A percentile compares a stretch with the other conserved stretches of the same genome.
phyloP scores from a whole-genome alignment of 2,888 invertebrate species.

The Hirudinaria manillensis region DNA sequence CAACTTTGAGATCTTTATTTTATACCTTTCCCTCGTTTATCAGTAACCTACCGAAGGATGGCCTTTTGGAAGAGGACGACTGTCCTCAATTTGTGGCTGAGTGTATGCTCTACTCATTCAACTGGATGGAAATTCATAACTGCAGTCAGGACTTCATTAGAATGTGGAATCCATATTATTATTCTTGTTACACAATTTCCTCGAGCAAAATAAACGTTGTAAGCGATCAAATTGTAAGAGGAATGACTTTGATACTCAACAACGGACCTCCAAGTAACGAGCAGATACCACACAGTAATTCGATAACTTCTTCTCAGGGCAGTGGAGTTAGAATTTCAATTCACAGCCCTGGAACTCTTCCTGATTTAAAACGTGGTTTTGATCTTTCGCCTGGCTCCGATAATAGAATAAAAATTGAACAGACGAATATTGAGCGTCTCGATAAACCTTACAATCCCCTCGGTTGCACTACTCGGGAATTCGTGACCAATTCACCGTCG shows the following conservation, averaged over 20 bases:
- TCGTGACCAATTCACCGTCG: no score
- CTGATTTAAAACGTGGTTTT: not conserved
- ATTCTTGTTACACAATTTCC: slow-evolving; percentile 3
- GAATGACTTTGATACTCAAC: slow-evolving; percentile 13
- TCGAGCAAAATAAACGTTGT: not conserved
- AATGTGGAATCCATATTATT: not conserved
- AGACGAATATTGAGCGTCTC: no score
- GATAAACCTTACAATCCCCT: no score
- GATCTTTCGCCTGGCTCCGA: slow-evolving; percentile 15
- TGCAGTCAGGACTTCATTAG: not conserved
- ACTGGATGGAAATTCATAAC: not conserved
- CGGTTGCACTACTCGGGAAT: no score
- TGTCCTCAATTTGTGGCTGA: not conserved
- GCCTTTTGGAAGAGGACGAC: not conserved
- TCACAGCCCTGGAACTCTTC: not conserved
- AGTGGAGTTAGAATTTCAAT: not conserved
- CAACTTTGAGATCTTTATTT: no score
- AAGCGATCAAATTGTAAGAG: not conserved
- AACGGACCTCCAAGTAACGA: not conserved
- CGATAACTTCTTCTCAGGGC: slow-evolving; percentile 1
- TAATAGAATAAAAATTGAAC: not conserved
- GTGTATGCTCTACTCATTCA: not conserved
- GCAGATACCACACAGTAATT: not conserved
- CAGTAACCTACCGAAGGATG: not conserved
- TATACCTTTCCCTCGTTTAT: no score